Evolutionary conservation across 2,888 invertebrate genomes (phyloP).

Genomic region (Amphipyra berbera): DNA sequence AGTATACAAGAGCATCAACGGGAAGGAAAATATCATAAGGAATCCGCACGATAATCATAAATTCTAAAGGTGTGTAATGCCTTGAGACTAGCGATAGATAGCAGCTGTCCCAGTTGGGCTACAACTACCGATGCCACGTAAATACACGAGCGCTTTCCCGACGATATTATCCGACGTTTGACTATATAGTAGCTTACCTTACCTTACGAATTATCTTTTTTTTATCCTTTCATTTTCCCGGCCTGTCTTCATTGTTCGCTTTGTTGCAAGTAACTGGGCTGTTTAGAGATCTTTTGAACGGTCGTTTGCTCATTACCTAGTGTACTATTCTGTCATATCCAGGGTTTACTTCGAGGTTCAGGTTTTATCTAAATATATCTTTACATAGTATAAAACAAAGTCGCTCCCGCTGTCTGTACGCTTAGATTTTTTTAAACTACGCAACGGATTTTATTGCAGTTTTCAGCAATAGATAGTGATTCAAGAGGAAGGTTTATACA

Average conservation of each 20-base stretch:
- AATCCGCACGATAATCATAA: constrained; percentile 31
- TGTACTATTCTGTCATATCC: constrained; percentile 10
- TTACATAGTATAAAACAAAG: too few relatives aligned
- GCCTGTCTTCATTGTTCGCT: constrained; percentile 24
- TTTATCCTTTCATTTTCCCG: constrained; percentile 21
- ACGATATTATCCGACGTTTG: constrained; percentile 29
- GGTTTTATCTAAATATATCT: too few relatives aligned
- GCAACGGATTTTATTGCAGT: too few relatives aligned
- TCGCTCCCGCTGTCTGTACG: too few relatives aligned
- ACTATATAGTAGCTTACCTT: constrained; percentile 28
- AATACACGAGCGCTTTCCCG: constrained; percentile 29
- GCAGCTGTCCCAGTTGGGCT: constrained; percentile 28
- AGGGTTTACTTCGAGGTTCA: neutral
- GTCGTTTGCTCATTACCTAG: constrained; percentile 23
- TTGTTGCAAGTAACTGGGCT: constrained; percentile 35
- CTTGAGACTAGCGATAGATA: constrained; percentile 29
- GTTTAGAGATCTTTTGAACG: constrained; percentile 22
- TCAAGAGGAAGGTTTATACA: too few relatives aligned
- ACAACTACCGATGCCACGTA: constrained; percentile 34
- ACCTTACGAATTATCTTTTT: constrained; percentile 27
- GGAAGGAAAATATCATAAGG: constrained; percentile 28
- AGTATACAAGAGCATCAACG: neutral
- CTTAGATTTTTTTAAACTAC: too few relatives aligned
- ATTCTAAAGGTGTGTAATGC: constrained; percentile 46
- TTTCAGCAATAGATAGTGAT: too few relatives aligned